Conservation (phyloP, 1,140 invertebrate genomes). For the Bombus superbus region DNA sequence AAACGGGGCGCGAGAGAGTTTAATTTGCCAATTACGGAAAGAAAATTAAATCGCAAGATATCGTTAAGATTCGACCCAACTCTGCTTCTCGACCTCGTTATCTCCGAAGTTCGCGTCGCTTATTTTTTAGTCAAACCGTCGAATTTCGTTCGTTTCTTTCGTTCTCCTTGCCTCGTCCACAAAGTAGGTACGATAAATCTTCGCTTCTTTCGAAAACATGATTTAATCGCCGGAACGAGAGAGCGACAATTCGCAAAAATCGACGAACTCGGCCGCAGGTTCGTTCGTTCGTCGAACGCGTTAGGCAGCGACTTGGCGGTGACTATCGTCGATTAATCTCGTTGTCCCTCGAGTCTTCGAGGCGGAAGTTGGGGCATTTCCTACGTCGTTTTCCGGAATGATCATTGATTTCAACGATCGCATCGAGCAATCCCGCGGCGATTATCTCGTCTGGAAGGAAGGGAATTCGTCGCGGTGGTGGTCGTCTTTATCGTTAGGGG, state of each 20-base stretch:
- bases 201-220: not conserved
- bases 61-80: too few relatives aligned
- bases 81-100: too few relatives aligned
- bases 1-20: too few relatives aligned
- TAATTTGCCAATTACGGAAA: too few relatives aligned
- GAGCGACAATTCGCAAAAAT: not conserved
- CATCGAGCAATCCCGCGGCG: conserved; percentile 11
- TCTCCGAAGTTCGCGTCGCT: too few relatives aligned
- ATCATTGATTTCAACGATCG: conserved; percentile 39
- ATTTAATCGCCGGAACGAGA: not conserved
- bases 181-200: not conserved
- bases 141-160: too few relatives aligned
- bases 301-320: not conserved
- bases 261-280: not conserved
- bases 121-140: too few relatives aligned
- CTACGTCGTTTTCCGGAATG: conserved; percentile 16
- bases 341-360: not conserved
- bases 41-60: too few relatives aligned
- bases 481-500: conserved; percentile 3
- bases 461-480: not conserved
- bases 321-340: conserved; percentile 21
- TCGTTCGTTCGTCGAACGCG: not conserved
- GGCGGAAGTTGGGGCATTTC: conserved; percentile 6
- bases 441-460: conserved; percentile 47
- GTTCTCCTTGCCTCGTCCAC: not conserved